Percentiles rank a stretch among this genome's conserved stretches.
Evolutionary conservation across 2,797 vertebrate genomes (phyloP).

Genomic region (Gadopsis marmoratus): DNA sequence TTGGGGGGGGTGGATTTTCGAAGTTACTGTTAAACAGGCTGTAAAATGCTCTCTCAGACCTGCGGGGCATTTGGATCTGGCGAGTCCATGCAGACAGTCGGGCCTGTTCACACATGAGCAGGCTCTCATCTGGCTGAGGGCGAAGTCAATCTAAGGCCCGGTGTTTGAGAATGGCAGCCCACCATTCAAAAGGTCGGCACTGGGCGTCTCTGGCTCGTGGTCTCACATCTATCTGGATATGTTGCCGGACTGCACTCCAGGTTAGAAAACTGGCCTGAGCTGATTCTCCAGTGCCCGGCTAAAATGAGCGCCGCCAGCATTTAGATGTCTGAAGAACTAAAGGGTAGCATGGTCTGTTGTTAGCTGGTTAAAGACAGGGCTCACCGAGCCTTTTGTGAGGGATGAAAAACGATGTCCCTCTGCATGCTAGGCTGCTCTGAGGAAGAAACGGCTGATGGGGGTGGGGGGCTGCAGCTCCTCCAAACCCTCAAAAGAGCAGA

Average conservation of each 20-base stretch:
- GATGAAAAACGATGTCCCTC: slow-evolving; percentile 62
- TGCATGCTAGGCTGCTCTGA: slow-evolving; percentile 62
- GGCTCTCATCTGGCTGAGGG: slow-evolving; percentile 76
- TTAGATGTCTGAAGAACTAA: slow-evolving; percentile 57
- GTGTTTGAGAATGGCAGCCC: slow-evolving; percentile 60
- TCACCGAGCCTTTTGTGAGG: slow-evolving; percentile 72
- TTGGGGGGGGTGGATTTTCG: slow-evolving; percentile 50
- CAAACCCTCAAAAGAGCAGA: slow-evolving; percentile 46
- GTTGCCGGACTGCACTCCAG: slow-evolving; percentile 36
- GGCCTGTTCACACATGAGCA: slow-evolving; percentile 79
- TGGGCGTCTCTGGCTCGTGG: slow-evolving; percentile 55
- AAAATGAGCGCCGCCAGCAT: slow-evolving; percentile 50
- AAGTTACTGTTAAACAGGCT: slow-evolving; percentile 83
- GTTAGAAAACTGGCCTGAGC: slow-evolving; percentile 53
- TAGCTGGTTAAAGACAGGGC: slow-evolving; percentile 65
- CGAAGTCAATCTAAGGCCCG: slow-evolving; percentile 68
- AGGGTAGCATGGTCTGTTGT: slow-evolving; percentile 60
- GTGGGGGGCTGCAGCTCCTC: slow-evolving; percentile 21
- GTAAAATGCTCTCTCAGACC: slow-evolving; percentile 80
- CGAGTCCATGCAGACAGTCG: slow-evolving; percentile 59
- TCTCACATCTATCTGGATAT: slow-evolving; percentile 42
- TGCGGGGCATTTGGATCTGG: slow-evolving; percentile 69
- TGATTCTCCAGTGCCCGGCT: slow-evolving; percentile 26
- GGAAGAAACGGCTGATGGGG: slow-evolving; percentile 43
- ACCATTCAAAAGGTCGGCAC: slow-evolving; percentile 71